Evolutionary conservation across 2,113 vertebrate genomes (phyloP).

Genomic region (Clinocottus analis): DNA sequence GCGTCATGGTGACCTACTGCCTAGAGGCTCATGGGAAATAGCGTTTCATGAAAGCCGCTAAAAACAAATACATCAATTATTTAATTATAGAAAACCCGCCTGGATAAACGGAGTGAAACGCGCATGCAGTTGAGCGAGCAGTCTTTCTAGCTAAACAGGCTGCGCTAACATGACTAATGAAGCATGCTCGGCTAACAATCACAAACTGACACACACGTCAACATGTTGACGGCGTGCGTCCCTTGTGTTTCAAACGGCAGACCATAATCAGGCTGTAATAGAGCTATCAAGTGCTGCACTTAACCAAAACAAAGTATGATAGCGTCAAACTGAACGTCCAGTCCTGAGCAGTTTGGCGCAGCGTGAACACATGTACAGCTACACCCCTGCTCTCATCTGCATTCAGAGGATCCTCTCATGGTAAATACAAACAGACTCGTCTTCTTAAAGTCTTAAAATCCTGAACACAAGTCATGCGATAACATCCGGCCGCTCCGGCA

Average conservation of each 20-base stretch:
- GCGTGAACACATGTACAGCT: background rate
- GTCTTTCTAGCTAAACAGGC: background rate
- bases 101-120: background rate
- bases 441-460: constrained; percentile 46
- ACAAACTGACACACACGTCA: background rate
- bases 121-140: too few species aligned
- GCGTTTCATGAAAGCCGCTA: background rate
- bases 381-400: background rate
- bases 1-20: background rate
- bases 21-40: background rate
- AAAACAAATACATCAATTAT: background rate
- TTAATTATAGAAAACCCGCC: too few species aligned
- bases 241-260: background rate
- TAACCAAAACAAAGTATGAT: background rate
- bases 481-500: constrained; percentile 39
- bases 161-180: background rate
- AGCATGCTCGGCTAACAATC: background rate
- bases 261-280: background rate
- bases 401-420: background rate
- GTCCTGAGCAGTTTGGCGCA: background rate
- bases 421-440: constrained; percentile 53
- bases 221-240: background rate
- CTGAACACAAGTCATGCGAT: constrained; percentile 5
- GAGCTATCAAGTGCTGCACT: background rate
- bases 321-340: background rate